Base-by-base conservation (phyloP, 2,797 vertebrate genomes). In the Sternarchorhynchus goeldii region DNA sequence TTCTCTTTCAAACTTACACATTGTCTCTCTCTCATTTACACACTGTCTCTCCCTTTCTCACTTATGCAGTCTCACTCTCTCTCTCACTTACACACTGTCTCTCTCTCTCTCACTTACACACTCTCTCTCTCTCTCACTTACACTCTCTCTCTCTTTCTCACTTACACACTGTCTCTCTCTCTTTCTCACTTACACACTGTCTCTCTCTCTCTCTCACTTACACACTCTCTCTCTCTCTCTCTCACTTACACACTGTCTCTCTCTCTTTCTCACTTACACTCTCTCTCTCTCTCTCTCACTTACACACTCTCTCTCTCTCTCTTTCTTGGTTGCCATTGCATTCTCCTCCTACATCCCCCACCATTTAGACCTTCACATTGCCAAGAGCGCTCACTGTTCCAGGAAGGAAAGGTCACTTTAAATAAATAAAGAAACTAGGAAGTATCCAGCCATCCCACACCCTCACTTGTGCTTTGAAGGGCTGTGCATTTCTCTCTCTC, bases 361-460 rank as follows among this genome's bases (percentile, higher is more conserved):
- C 89, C 90, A 88, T 91, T 91, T 88, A 91, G 89, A 90, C 90
- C 85, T 88, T 91, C 86, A 58, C 86, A 87, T 92, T 87, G 88
- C 91, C 90, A 83, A 85, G 76, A 89, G 90, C 88, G 55, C 88
- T 87, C 86, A 83, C 85, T 2, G 83, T 89, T 89, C 75, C 6
- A 81, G 78, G 88, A 86, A 85, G 73, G 73, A 91, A 92, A 92
- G 91, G 91, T 92, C 90, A 87, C 79, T 86, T 89, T 87, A 91
- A 92, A 92, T 92, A 92, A 91, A 93, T 90, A 93, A 91, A 90
- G 83, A 90, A 91, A 76, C 58, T 41, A 79, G 83, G 79, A 86
- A 88, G 89, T 91, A 88, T 87, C 88, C 86, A 72, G 65, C 82
- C 91, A 90, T 90, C 90, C 91, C 89, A 92, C 88, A 89, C 88